Evolutionary conservation across 2,113 vertebrate genomes (phyloP), one percentile per base, ranked within the genome.

Genomic region (Megaceryle maxima): DNA sequence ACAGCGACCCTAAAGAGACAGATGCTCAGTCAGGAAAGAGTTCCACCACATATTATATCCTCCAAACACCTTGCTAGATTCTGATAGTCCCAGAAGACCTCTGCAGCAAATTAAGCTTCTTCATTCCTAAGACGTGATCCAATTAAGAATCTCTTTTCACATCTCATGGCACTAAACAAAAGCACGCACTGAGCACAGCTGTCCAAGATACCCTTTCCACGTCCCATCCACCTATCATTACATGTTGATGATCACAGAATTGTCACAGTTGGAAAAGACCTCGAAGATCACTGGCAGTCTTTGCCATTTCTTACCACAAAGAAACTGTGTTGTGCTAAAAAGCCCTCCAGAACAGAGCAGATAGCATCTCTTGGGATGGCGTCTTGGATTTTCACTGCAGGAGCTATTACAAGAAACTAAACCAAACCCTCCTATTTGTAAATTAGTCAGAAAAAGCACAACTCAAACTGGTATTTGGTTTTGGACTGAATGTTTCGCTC

Each of bases 361-460:
- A 96, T 96, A 92, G 37, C 44, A 95, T 96, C 92, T 95, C 92
- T 75, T 95, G 88, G 90, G 88, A 93, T n/a, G n/a, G 48, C 6
- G 92, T 92, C 92, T 90, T 44, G 43, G 18, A 90, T 90, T 96
- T 94, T 94, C 1, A 0, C 75, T 94, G 68, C 28, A 96, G 84
- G 51, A 66, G 72, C 67, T 90, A 77, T 90, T 90, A 90, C 67
- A 94, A 87, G 87, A 79, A 93, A 93, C 64, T 68, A 78, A 96
- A 73, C 84, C 72, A 90, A 97, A 92, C 55, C 75, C 91, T 94
- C 67, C 39, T 64, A 75, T 92, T 96, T 92, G 85, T 41, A 94
- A 94, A 92, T 92, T 81, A 79, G 85, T 60, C 68, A 96, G 87
- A 92, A 95, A 96, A 91, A 92, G 74, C 91, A 64, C 88, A 83